These are phyloP conservation scores for Oryzias woworae DNA, from an alignment of 2,113 vertebrate species.

Conservation along the genomic window DNA sequence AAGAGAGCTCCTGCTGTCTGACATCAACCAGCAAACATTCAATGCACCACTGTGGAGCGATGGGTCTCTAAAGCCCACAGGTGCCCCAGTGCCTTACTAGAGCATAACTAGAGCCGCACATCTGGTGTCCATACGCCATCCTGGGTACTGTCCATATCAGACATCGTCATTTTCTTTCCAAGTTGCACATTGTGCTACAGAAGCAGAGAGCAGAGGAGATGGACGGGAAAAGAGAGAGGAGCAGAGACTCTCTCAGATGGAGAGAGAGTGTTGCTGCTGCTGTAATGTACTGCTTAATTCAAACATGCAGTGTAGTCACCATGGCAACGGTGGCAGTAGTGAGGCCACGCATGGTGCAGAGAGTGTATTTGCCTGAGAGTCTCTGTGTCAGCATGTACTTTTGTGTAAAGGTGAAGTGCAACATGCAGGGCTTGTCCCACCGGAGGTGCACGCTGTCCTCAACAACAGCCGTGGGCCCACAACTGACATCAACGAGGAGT, in stretches of 20 bases:
- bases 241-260: constrained; percentile 42
- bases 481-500: constrained; percentile 8
- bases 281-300: constrained; percentile 81
- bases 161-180: constrained; percentile 58
- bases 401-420: constrained; percentile 40
- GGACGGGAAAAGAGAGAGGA: constrained; percentile 39
- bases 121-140: constrained; percentile 52
- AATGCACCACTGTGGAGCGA: constrained; percentile 47
- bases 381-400: constrained; percentile 33
- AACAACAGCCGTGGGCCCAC: constrained; percentile 1
- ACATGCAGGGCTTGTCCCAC: constrained; percentile 31
- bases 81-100: constrained; percentile 31
- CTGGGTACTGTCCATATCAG: constrained; percentile 54
- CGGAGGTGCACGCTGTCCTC: constrained; percentile 2
- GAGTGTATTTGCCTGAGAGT: constrained; percentile 51
- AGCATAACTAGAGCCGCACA: constrained; percentile 46
- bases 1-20: constrained; percentile 15
- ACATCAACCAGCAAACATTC: constrained; percentile 32
- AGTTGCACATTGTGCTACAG: constrained; percentile 57
- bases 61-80: constrained; percentile 40
- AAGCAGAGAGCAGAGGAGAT: constrained; percentile 51
- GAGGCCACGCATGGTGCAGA: constrained; percentile 74
- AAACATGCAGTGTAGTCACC: constrained; percentile 81
- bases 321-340: constrained; percentile 81
- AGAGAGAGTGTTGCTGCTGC: constrained; percentile 67